Conservation (phyloP, 2,888 invertebrate species). For the Harpalus rufipes region DNA sequence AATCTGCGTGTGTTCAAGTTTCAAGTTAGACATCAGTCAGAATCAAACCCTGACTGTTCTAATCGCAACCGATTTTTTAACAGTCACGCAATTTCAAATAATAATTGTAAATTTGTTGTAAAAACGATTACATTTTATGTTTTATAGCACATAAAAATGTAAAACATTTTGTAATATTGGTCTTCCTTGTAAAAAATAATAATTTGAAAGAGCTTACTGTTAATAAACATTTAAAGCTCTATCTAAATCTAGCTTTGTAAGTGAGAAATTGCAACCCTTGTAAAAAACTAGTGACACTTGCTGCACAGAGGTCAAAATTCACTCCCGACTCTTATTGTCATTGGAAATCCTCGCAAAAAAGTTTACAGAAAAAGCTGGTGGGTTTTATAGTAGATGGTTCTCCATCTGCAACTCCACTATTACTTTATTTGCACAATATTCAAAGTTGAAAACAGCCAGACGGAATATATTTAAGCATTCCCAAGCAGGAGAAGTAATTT, state of each 20-base stretch:
- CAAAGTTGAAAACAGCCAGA: constrained; percentile 62
- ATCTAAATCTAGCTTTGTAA: background rate
- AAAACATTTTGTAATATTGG: no score
- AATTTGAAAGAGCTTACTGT: no score
- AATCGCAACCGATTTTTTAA: no score
- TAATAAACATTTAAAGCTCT: background rate
- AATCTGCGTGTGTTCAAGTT: no score
- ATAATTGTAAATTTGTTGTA: no score
- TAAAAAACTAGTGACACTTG: background rate
- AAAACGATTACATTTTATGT: no score
- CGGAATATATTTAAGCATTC: constrained; percentile 65
- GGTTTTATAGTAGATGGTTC: background rate
- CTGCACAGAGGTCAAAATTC: constrained; percentile 19
- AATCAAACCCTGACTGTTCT: no score
- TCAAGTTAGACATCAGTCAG: no score
- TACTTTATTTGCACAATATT: constrained; percentile 64
- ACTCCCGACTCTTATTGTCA: constrained; percentile 28
- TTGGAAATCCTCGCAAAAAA: constrained; percentile 4
- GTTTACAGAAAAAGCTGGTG: background rate
- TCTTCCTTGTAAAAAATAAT: no score
- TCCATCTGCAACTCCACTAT: constrained; percentile 8
- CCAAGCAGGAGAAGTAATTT: constrained; percentile 63
- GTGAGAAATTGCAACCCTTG: background rate
- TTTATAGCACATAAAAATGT: no score
- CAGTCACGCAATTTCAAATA: no score